A percentile compares a stretch with the other conserved stretches of the same genome.
Conservation (phyloP, 2,113 vertebrate genomes). For the Callospermophilus lateralis region DNA sequence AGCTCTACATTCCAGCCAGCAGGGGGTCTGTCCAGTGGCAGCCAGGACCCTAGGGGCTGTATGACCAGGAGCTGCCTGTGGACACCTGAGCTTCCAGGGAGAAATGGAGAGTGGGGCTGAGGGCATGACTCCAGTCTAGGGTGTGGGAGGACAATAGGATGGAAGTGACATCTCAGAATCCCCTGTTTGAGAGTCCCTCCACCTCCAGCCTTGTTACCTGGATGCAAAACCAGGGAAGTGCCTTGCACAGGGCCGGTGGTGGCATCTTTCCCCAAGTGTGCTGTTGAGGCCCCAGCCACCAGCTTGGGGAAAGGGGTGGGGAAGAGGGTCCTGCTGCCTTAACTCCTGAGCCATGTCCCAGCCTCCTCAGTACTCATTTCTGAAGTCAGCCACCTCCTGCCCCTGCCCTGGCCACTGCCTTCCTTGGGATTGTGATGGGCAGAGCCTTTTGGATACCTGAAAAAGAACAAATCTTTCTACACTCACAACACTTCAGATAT, state of each 20-base stretch:
- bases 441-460: neutral
- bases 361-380: neutral
- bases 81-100: neutral
- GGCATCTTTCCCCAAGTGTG: neutral
- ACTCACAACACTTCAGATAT: neutral
- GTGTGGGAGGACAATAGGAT: neutral
- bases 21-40: neutral
- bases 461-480: neutral
- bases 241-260: accelerated
- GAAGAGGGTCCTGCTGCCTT: neutral
- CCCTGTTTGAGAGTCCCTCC: neutral
- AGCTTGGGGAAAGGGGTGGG: neutral
- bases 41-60: neutral
- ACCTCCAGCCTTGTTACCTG: neutral
- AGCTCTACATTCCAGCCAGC: neutral
- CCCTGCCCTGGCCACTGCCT: too few relatives aligned
- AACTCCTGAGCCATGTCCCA: neutral
- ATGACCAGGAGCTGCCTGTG: neutral
- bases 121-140: neutral
- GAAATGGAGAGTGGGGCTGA: neutral
- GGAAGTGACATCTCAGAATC: accelerated
- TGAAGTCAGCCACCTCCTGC: neutral
- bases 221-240: neutral
- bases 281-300: neutral
- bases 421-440: neutral